Conservation (phyloP, 2,113 vertebrate genomes). For the Centrocercus urophasianus region DNA sequence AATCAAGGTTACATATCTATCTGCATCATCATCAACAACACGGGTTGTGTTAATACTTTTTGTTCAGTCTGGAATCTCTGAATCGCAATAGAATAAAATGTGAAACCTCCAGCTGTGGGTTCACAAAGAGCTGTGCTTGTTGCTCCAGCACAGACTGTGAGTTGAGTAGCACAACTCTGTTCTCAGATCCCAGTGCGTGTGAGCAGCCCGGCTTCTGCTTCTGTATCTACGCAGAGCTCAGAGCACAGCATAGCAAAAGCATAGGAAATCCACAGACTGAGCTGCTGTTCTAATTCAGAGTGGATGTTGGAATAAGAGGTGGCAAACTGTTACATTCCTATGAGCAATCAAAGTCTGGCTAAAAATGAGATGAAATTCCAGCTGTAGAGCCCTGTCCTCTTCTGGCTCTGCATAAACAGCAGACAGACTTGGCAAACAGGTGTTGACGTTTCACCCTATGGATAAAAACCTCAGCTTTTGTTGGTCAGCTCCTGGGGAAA, state of each 20-base stretch:
- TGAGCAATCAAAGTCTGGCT: background rate
- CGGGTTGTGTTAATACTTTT: background rate
- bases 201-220: too few relatives aligned
- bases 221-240: fast-evolving
- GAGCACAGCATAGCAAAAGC: background rate
- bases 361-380: background rate
- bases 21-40: background rate
- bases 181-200: background rate
- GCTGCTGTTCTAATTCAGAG: background rate
- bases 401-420: background rate
- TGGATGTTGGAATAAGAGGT: too few relatives aligned
- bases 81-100: background rate
- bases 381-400: background rate
- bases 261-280: background rate
- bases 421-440: background rate
- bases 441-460: background rate
- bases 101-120: background rate
- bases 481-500: background rate
- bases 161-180: background rate
- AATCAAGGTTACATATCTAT: background rate
- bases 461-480: background rate
- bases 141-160: background rate
- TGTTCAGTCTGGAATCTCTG: background rate
- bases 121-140: background rate
- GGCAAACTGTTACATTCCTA: background rate